Conservation (phyloP, 2,113 vertebrate genomes). For the Antechinus flavipes region DNA sequence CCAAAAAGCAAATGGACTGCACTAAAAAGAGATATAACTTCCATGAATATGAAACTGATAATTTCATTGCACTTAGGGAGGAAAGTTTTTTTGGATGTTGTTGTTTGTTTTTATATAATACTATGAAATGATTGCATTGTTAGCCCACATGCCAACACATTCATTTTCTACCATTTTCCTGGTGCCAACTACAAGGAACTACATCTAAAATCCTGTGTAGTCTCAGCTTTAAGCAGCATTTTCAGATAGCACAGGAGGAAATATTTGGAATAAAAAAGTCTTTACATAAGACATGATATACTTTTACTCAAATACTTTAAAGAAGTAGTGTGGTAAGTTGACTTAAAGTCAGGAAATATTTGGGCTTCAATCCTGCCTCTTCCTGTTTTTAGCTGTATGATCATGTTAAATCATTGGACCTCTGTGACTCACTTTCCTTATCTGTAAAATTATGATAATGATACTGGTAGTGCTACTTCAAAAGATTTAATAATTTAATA, state of each 20-base stretch:
- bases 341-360: neutral
- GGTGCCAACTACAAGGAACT: neutral
- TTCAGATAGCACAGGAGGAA: conserved; percentile 10
- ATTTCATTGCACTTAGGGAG: neutral
- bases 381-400: neutral
- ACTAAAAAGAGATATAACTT: neutral
- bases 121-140: neutral
- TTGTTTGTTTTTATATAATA: neutral
- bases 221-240: conserved; percentile 21
- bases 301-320: conserved; percentile 43
- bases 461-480: neutral
- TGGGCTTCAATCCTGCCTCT: neutral
- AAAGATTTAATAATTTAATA: neutral
- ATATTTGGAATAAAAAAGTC: neutral
- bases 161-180: conserved; percentile 9
- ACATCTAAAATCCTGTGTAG: conserved; percentile 6
- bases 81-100: neutral
- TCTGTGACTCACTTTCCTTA: neutral
- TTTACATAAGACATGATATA: conserved; percentile 58
- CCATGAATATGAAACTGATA: neutral
- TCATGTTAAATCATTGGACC: neutral
- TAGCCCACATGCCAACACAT: neutral
- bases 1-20: neutral
- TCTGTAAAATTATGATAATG: neutral
- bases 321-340: neutral